Base-by-base conservation (phyloP, 1,140 invertebrate genomes). In the Hestina assimilis region DNA sequence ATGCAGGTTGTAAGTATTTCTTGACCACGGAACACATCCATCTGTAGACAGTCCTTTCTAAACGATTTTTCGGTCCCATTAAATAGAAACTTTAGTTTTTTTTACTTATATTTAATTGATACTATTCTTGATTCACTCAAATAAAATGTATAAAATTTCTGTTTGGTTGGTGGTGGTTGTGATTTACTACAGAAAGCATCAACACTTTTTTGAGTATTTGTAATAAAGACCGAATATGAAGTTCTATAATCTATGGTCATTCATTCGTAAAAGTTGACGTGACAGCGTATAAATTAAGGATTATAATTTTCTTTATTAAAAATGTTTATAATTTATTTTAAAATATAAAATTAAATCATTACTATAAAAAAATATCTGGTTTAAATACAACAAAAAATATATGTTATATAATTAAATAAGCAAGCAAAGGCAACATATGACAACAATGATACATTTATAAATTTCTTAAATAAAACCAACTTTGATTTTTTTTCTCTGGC, bases 1-100 rank as follows among this genome's bases (percentile, higher is more conserved):
- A 88, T 89, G 87, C 82, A 88, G 85, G 87, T 87, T 87, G 85
- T 83, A 86, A 87, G 85, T 88, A 88, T 89, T 89, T 85, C 79
- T 81, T 60, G 68, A 80, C 64, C 79, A 85, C 80, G 80, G 72
- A 75, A 74, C 81, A 83, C 83, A 79, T 83, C 74, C 79, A 86
- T 86, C 69, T 76, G 79, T 82, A 75, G 67, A 72, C 63, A 59
- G 61, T 72, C 56, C 64, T 81, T 79, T 79, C 69, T 69, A 79
- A 60, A 71, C 57, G 51, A 53, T 67, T 82, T 64, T 58, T 72
- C 29, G 45, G 59, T 69, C 51, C 48, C 40, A 51, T 65, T 68
- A 75, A 54, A 71, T 69, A 71, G 46, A 76, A 83, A 77, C 59
- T 65, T 72, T 48, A 71, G 53, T 64, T 75, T 38, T 63, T 69